Base-by-base conservation (phyloP, 2,888 invertebrate genomes). In the Julus scanicus region DNA sequence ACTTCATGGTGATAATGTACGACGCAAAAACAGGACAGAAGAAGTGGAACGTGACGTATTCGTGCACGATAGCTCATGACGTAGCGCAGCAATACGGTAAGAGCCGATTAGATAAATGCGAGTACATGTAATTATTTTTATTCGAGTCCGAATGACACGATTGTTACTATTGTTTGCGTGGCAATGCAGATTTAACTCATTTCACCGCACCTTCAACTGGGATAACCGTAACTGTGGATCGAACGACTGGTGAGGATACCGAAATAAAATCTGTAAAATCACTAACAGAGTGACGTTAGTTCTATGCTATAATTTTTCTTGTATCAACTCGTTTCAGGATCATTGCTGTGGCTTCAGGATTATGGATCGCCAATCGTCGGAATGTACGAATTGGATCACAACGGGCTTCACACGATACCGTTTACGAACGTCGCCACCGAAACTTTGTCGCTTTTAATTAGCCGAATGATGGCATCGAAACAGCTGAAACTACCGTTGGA, bases 31-130 rank as follows among this genome's bases (percentile, higher is more conserved):
- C 94, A 39, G 93, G 94, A 80, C 93, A 94, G 86, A 95, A 96
- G 91, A 95, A 95, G 89, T 99, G 99, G 99, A 99, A 99, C 93
- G 97, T 99, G 6, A 99, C 99, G 0, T 99, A 97, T 92, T 96
- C 98, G 1, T 95, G 97, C 0, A 94, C 94, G 91, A 95, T 95
- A 90, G 96, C 95, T 91, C 92, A 40, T 90, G 91, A 49, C 90
- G 95, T 95, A 94, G 93, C 95, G 4, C 95, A 95, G 91, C 95
- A 96, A 92, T 97, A 98, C 93, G 96, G 97, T 96, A 92, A 92
- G 90, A 48, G n/a, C n/a, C n/a, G n/a, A n/a, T n/a, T n/a, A n/a
- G n/a, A n/a, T n/a, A n/a, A n/a, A n/a, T n/a, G n/a, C n/a, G n/a
- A n/a, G n/a, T n/a, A n/a, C n/a, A n/a, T n/a, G n/a, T n/a, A n/a